These are phyloP conservation scores for Argyra leucocephala DNA, from an alignment of 2,888 invertebrate genomes.

Conservation along the genomic window DNA sequence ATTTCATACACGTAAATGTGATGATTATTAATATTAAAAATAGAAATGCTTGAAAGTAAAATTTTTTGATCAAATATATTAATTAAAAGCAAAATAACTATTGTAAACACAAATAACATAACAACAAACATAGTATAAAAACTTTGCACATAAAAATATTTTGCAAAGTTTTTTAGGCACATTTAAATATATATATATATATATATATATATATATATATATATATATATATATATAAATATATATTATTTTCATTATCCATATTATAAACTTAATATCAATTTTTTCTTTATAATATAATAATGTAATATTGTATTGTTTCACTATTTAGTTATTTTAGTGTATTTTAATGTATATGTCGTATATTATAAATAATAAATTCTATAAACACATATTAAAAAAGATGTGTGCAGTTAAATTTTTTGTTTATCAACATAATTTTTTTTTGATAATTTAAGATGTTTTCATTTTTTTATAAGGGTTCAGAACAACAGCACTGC, in stretches of 20 bases:
- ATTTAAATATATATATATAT: background rate
- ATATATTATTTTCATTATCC: background rate
- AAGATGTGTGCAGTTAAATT: background rate
- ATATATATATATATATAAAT: background rate
- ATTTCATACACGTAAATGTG: no score
- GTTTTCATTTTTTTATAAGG: slow-evolving; percentile 89
- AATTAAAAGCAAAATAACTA: background rate
- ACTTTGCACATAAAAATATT: background rate
- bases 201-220: background rate
- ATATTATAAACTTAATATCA: no score
- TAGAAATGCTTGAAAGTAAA: no score
- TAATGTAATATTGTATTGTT: background rate
- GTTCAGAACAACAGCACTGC: slow-evolving; percentile 54
- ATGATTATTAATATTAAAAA: no score
- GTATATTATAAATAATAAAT: background rate
- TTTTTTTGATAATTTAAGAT: slow-evolving; percentile 43
- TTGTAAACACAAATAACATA: background rate
- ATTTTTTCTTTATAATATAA: background rate
- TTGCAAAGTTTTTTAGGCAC: slow-evolving; percentile 2
- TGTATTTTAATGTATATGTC: background rate
- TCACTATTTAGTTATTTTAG: background rate
- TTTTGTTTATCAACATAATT: background rate
- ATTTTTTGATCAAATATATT: background rate
- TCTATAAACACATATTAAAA: slow-evolving; percentile 18
- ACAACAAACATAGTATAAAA: background rate